Conservation (phyloP, 1,140 invertebrate genomes). For the Bicyclus anynana region DNA sequence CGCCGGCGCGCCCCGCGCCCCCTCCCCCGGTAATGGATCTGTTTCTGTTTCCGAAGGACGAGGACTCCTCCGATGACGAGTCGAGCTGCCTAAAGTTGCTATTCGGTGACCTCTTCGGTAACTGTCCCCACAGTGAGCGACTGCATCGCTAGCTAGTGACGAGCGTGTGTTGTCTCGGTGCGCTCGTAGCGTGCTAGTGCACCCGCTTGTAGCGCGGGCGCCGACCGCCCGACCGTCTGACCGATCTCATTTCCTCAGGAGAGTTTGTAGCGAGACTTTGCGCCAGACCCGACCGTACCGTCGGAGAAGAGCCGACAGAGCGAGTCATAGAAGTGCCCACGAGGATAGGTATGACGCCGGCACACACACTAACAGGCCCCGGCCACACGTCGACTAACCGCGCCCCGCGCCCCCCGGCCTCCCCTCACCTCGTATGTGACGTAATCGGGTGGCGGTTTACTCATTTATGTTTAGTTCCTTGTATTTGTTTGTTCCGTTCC, state of each 20-base stretch:
- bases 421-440: neutral
- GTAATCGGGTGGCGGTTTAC: slow-evolving; percentile 26
- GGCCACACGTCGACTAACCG: slow-evolving; percentile 41
- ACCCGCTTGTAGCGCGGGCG: slow-evolving; percentile 47
- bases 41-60: slow-evolving; percentile 67
- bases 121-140: slow-evolving; percentile 47
- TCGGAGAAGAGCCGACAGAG: slow-evolving; percentile 30
- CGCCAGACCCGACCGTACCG: slow-evolving; percentile 42
- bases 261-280: slow-evolving; percentile 60
- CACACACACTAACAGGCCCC: slow-evolving; percentile 46
- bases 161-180: slow-evolving; percentile 63
- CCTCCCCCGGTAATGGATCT: slow-evolving; percentile 37
- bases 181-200: slow-evolving; percentile 54
- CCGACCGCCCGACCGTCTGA: slow-evolving; percentile 30
- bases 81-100: slow-evolving; percentile 82
- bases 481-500: slow-evolving; percentile 4
- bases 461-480: slow-evolving; percentile 10
- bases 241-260: slow-evolving; percentile 56
- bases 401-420: slow-evolving; percentile 19
- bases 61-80: slow-evolving; percentile 78
- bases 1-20: slow-evolving; percentile 9
- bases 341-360: slow-evolving; percentile 46
- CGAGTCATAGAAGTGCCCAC: slow-evolving; percentile 39
- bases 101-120: slow-evolving; percentile 79
- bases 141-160: slow-evolving; percentile 54